Percentiles rank a stretch among this genome's conserved stretches.
phyloP scores from a whole-genome alignment of 1,140 invertebrate species.

The Galleria mellonella region DNA sequence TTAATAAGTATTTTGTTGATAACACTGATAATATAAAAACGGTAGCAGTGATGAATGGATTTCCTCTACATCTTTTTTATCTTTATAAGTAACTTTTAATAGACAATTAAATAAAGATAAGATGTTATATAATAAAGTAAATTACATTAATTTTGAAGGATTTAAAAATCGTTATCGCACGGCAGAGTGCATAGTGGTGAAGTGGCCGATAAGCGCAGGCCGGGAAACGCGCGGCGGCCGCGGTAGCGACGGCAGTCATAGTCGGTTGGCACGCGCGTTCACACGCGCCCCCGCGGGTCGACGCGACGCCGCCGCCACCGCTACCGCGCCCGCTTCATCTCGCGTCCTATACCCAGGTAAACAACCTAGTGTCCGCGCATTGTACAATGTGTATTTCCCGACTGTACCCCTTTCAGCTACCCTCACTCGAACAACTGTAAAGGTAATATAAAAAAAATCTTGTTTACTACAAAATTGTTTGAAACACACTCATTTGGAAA shows the following conservation, averaged over 20 bases:
- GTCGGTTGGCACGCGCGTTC: conserved; percentile 53
- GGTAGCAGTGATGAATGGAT: no score
- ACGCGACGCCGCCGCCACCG: conserved; percentile 36
- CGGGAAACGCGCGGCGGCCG: conserved; percentile 23
- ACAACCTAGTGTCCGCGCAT: conserved; percentile 16
- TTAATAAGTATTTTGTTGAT: no score
- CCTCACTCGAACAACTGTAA: background rate
- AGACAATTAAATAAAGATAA: no score
- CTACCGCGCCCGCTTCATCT: conserved; percentile 24
- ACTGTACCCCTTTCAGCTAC: background rate
- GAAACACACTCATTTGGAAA: conserved; percentile 29
- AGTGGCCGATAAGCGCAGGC: conserved; percentile 50
- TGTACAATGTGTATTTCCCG: background rate
- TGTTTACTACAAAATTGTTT: background rate
- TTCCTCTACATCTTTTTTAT: no score
- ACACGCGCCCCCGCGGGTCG: conserved; percentile 49
- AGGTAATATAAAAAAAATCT: no score
- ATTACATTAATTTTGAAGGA: no score
- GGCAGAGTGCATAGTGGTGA: conserved; percentile 47
- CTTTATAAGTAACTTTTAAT: no score
- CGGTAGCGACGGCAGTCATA: conserved; percentile 42
- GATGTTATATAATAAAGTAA: no score
- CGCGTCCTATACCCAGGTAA: conserved; percentile 45
- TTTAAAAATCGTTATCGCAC: conserved; percentile 49
- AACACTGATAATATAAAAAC: no score